A percentile compares a stretch with the other conserved stretches of the same genome.
Conservation (phyloP, 2,797 vertebrate genomes). For the Gobio occitaniae region DNA sequence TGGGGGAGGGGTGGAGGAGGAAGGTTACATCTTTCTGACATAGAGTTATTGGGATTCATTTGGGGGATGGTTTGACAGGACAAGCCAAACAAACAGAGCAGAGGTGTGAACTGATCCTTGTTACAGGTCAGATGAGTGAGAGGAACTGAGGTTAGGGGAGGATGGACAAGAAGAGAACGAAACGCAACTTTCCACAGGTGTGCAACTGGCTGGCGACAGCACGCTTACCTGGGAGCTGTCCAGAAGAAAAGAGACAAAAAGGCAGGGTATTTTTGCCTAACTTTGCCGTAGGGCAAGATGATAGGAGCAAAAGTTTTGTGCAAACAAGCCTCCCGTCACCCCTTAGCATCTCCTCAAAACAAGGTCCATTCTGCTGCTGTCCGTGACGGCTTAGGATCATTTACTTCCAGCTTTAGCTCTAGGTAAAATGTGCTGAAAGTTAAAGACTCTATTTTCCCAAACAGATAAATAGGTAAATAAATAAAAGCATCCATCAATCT, state of each 20-base stretch:
- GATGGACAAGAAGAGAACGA: slow-evolving; percentile 44
- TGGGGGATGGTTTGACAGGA: slow-evolving; percentile 73
- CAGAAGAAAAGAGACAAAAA: slow-evolving; percentile 59
- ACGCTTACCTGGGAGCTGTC: slow-evolving; percentile 26
- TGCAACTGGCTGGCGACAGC: slow-evolving; percentile 47
- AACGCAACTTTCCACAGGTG: slow-evolving; percentile 67
- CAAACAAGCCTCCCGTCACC: slow-evolving; percentile 74
- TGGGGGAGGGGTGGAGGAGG: slow-evolving; percentile 58
- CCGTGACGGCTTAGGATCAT: slow-evolving; percentile 44
- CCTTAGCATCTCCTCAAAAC: slow-evolving; percentile 55
- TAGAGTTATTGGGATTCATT: slow-evolving; percentile 76
- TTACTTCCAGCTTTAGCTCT: slow-evolving; percentile 52
- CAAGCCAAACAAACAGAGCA: slow-evolving; percentile 83
- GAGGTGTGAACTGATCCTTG: slow-evolving; percentile 80
- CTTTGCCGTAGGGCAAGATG: slow-evolving; percentile 74
- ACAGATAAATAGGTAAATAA: slow-evolving; percentile 72
- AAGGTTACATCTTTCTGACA: slow-evolving; percentile 69
- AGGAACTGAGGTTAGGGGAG: slow-evolving; percentile 55
- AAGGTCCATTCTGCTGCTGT: slow-evolving; percentile 44
- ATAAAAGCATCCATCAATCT: slow-evolving; percentile 62
- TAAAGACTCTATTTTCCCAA: slow-evolving; percentile 67
- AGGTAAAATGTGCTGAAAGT: slow-evolving; percentile 70
- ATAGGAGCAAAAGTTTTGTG: slow-evolving; percentile 72
- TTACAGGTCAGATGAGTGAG: slow-evolving; percentile 70
- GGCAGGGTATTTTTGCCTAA: slow-evolving; percentile 70